phyloP scores from a whole-genome alignment of 2,797 vertebrate species.

The Pipistrellus kuhlii region DNA sequence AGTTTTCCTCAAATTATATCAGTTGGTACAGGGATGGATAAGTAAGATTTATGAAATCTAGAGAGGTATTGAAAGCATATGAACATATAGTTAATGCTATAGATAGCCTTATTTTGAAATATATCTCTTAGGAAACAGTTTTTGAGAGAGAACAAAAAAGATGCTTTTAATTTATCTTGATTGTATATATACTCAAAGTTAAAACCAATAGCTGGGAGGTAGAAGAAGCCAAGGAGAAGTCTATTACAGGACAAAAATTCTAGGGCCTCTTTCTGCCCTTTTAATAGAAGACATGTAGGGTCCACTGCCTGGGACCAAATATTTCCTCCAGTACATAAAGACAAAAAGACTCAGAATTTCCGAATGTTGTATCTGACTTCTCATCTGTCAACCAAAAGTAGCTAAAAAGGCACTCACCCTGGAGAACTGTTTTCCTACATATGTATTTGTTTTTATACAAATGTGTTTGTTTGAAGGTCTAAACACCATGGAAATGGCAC shows the following conservation, averaged over 20 bases:
- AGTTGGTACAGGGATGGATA: not conserved
- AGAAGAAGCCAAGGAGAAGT: not conserved
- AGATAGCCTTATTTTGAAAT: conserved; percentile 35
- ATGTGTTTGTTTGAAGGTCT: conserved; percentile 71
- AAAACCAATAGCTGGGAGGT: not conserved
- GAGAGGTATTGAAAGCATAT: not conserved
- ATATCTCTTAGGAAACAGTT: not conserved
- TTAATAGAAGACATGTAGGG: not conserved
- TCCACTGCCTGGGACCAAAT: not conserved
- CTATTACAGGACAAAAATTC: not conserved
- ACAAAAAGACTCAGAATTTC: conserved; percentile 39
- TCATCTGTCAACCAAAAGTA: conserved; percentile 57
- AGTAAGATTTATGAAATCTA: conserved; percentile 22
- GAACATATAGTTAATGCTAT: not conserved
- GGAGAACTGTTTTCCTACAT: conserved; percentile 64
- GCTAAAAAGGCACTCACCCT: conserved; percentile 38
- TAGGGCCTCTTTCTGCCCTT: not conserved
- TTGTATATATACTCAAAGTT: conserved; percentile 24
- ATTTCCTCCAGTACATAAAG: not conserved
- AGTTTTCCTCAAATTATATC: conserved; percentile 14
- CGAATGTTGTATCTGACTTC: conserved; percentile 48
- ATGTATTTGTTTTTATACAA: conserved; percentile 77
- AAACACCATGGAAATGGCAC: conserved; percentile 67
- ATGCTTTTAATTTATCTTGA: conserved; percentile 44
- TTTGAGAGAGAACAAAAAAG: conserved; percentile 32